Base-by-base conservation (phyloP, 2,888 invertebrate genomes). In the Calliphora vomitoria region DNA sequence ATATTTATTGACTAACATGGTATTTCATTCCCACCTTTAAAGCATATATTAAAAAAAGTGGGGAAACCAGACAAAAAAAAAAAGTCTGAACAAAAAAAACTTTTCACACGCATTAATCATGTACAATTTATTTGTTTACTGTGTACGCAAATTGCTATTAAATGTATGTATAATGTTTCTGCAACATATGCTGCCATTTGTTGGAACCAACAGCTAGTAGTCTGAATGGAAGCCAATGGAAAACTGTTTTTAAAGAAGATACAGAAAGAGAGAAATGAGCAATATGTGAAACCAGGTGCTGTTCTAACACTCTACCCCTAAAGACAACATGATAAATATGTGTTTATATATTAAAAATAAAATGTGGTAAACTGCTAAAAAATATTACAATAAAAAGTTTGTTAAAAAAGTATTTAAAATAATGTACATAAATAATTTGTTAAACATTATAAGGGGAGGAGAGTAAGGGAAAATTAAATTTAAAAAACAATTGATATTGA, bases 71-170 rank as follows among this genome's bases (percentile, higher is more conserved):
- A n/a, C n/a, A 41, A 55, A 15, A 13, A 25, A n/a, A 41, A 4
- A 8, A 13, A 41, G 20, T 68, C 31, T 58, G 25, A 35, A 31
- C 25, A 55, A 68, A 55, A 58, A 47, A 41, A 66, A 82, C 25
- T 82, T 66, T 75, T 66, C 58, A 25, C 20, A 50, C 58, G 58
- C 82, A 82, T 82, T 82, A 75, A 75, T 82, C 82, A 66, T 75
- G 66, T 58, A 38, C 75, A 82, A 75, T 82, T 82, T 82, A 82
- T 82, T 75, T 82, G 74, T 58, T 82, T 68, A 82, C 55, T 75
- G 35, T 75, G 35, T 58, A 82, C 82, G 66, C 82, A 82, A 82
- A 82, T 82, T 82, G 74, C 75, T 82, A 58, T 58, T 75, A 75
- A 82, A 75, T 74, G 38, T 58, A 50, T 75, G 58, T 75, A 35